Conservation (phyloP, 2,113 vertebrate species). For the western clawed frog (Xenopus tropicalis) region DNA sequence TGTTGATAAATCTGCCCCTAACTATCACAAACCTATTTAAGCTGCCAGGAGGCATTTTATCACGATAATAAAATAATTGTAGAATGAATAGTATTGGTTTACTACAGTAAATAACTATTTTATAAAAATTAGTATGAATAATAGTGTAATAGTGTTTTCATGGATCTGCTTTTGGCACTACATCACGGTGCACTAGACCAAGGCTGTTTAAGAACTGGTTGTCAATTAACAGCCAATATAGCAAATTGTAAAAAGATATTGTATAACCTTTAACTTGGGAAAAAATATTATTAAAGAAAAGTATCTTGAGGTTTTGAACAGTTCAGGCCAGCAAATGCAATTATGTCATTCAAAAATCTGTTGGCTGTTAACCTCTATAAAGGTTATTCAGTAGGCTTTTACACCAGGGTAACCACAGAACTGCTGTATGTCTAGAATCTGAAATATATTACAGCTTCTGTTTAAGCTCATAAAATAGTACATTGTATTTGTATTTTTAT, state of each 20-base stretch:
- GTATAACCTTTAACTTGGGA: slow-evolving; percentile 20
- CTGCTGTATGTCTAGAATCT: slow-evolving; percentile 12
- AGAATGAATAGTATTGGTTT: no score
- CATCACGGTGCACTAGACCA: slow-evolving; percentile 8
- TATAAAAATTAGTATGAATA: no score
- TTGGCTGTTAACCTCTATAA: slow-evolving; percentile 31
- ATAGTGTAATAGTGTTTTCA: neutral
- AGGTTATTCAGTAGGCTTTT: slow-evolving; percentile 24
- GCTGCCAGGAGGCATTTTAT: neutral
- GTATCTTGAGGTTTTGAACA: slow-evolving; percentile 11
- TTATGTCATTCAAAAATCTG: slow-evolving; percentile 29
- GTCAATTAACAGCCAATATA: slow-evolving; percentile 36
- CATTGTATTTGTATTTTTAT: no score
- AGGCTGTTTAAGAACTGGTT: slow-evolving; percentile 9
- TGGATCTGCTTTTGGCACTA: slow-evolving; percentile 16
- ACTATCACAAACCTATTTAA: neutral
- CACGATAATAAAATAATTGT: no score
- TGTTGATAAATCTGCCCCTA: no score
- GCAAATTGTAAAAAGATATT: slow-evolving; percentile 11
- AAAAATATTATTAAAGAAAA: slow-evolving; percentile 26
- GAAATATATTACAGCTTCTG: slow-evolving; percentile 30
- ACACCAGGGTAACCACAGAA: slow-evolving; percentile 39
- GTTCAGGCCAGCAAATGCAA: slow-evolving; percentile 7
- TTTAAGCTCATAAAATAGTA: neutral
- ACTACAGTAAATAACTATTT: no score